These are phyloP conservation scores for Ganaspis brasiliensis DNA, from an alignment of 2,888 invertebrate species.

Conservation along the genomic window DNA sequence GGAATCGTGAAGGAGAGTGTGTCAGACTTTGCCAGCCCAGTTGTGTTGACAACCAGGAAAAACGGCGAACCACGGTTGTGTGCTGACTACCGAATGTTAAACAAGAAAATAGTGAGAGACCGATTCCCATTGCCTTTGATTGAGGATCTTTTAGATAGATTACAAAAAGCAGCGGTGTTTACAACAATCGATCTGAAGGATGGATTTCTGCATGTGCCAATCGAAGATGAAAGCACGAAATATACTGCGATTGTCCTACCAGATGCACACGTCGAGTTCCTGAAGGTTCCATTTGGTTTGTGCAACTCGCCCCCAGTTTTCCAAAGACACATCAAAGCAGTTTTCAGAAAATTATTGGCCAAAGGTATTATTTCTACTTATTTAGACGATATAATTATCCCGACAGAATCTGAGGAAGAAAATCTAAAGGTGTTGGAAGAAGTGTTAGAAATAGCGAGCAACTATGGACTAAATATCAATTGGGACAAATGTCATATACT, in stretches of 20 bases:
- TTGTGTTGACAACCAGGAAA: constrained; percentile 63
- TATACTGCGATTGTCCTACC: constrained; percentile 12
- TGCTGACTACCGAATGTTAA: constrained; percentile 64
- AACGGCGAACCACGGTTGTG: constrained; percentile 60
- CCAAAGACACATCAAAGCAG: constrained; percentile 3
- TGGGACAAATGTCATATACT: constrained; percentile 61
- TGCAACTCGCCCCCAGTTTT: constrained; percentile 17
- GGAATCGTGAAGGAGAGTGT: constrained; percentile 57
- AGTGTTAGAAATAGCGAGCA: constrained; percentile 56
- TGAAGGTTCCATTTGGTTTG: constrained; percentile 6
- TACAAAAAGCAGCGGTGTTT: constrained; percentile 55
- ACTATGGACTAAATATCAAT: constrained; percentile 58
- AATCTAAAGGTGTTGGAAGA: constrained; percentile 45
- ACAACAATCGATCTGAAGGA: constrained; percentile 61
- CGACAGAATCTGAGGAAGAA: constrained; percentile 44
- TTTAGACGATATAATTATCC: constrained; percentile 61
- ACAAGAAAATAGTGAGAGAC: constrained; percentile 60
- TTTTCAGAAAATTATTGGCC: constrained; percentile 48
- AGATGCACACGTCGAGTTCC: constrained; percentile 30
- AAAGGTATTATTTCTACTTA: constrained; percentile 53
- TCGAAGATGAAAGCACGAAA: constrained; percentile 5
- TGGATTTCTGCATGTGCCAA: constrained; percentile 49
- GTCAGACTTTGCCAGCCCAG: constrained; percentile 63
- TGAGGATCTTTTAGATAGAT: constrained; percentile 61
- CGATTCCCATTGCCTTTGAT: constrained; percentile 64